These are phyloP conservation scores for Papio anubis DNA, from an alignment of 2,113 vertebrate genomes.

Conservation along the genomic window DNA sequence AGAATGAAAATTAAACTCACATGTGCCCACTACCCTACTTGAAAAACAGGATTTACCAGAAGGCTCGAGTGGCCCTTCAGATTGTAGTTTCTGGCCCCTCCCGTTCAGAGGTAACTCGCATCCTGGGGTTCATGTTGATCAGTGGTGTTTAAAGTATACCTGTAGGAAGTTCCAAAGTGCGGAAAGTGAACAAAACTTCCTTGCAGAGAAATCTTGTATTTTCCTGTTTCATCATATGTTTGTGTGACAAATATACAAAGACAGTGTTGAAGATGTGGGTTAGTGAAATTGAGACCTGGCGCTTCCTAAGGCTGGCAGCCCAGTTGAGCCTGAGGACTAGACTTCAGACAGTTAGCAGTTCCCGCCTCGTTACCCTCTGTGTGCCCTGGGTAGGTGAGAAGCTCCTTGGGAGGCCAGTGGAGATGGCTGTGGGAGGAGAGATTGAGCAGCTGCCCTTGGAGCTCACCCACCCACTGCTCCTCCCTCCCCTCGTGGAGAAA, in stretches of 20 bases:
- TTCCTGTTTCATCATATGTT: background rate
- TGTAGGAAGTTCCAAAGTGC: background rate
- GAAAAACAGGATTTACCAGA: too few species aligned
- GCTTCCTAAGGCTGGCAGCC: background rate
- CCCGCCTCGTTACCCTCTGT: background rate
- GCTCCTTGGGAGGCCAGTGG: background rate
- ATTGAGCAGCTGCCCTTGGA: background rate
- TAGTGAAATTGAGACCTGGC: background rate
- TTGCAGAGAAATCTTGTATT: background rate
- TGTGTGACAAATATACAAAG: background rate
- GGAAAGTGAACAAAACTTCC: background rate
- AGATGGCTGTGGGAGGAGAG: background rate
- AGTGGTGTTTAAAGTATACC: background rate
- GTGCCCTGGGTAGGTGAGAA: background rate
- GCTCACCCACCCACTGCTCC: background rate
- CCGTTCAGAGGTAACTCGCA: too few species aligned
- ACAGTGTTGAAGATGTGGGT: background rate
- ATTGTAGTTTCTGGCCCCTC: too few species aligned
- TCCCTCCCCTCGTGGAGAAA: background rate
- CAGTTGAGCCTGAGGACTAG: background rate
- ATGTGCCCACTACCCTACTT: too few species aligned
- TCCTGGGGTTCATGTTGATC: background rate
- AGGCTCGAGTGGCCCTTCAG: too few species aligned
- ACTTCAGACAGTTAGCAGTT: background rate
- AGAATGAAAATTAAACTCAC: too few species aligned